These are phyloP conservation scores for Chydorus sphaericus DNA, from an alignment of 2,888 invertebrate genomes.

Conservation along the genomic window DNA sequence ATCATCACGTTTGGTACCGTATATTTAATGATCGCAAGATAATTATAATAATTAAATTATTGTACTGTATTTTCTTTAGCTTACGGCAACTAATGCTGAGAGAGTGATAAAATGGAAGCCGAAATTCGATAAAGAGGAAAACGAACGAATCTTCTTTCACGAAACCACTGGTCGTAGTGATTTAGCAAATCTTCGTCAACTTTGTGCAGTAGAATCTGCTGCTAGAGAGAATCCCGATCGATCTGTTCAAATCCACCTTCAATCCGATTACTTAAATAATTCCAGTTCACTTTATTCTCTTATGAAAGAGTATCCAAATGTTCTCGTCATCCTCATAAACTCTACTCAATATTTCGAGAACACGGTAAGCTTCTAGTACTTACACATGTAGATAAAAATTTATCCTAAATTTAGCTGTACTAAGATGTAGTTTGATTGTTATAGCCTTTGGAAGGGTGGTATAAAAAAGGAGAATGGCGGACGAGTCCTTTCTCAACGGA, in stretches of 20 bases:
- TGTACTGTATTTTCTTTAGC: too few species aligned
- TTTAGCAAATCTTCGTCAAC: not conserved
- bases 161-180: conserved; percentile 3
- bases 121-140: too few species aligned
- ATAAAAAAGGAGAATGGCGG: not conserved
- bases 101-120: too few species aligned
- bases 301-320: not conserved
- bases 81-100: too few species aligned
- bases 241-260: not conserved
- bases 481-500: not conserved
- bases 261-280: not conserved
- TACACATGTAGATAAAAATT: too few species aligned
- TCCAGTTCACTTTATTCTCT: not conserved
- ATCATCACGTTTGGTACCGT: too few species aligned
- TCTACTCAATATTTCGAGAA: not conserved
- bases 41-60: too few species aligned
- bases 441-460: not conserved
- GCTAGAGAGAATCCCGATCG: conserved; percentile 6
- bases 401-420: not conserved
- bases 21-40: too few species aligned
- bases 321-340: not conserved
- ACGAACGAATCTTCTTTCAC: conserved; percentile 7
- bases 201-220: conserved; percentile 8
- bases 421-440: not conserved
- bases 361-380: not conserved